A percentile compares a stretch with the other conserved stretches of the same genome.
Conservation (phyloP, 2,888 invertebrate genomes). For the Morpho achilles region DNA sequence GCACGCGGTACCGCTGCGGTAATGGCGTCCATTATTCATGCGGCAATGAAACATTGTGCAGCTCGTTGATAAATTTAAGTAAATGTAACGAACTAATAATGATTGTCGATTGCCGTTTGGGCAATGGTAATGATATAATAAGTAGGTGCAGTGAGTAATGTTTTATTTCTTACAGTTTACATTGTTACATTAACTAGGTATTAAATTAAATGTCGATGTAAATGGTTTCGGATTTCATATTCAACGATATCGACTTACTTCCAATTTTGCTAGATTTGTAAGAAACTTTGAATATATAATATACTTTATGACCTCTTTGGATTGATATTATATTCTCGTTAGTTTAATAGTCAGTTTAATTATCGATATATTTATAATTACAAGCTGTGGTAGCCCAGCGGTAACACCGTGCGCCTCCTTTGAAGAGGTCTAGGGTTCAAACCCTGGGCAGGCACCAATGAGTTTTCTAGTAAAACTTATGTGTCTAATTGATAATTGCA, state of each 20-base stretch:
- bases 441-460: too few relatives aligned
- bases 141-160: neutral
- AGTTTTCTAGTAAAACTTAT: too few relatives aligned
- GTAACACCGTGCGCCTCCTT: too few relatives aligned
- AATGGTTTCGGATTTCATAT: neutral
- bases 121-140: constrained; percentile 1
- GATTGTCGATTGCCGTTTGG: neutral
- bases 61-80: constrained; percentile 2
- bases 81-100: constrained; percentile 5
- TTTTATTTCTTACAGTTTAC: neutral
- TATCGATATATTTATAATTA: too few relatives aligned
- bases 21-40: constrained; percentile 11
- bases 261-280: too few relatives aligned
- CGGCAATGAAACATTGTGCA: constrained; percentile 1
- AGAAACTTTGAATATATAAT: too few relatives aligned
- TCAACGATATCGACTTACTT: neutral
- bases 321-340: too few relatives aligned
- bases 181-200: neutral
- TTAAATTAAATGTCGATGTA: neutral
- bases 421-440: too few relatives aligned
- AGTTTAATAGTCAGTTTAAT: too few relatives aligned
- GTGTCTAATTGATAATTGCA: too few relatives aligned
- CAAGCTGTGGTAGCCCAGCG: too few relatives aligned
- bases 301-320: too few relatives aligned
- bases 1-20: constrained; percentile 3